Evolutionary conservation across 2,888 invertebrate genomes (phyloP).

Genomic region (Plutella xylostella): DNA sequence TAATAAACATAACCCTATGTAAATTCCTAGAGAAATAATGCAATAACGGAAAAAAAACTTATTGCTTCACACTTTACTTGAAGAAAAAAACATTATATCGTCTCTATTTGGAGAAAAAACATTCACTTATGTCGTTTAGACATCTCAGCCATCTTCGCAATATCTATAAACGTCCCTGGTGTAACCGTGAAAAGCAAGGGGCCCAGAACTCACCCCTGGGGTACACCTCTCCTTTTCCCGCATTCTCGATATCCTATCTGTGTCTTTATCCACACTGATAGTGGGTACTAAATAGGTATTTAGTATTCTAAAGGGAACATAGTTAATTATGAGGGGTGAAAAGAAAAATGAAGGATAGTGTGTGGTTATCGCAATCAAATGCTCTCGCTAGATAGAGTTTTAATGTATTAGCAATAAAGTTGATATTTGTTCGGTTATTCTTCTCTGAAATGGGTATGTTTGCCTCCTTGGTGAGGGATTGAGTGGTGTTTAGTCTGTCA

Average conservation of each 20-base stretch:
- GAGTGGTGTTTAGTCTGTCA: constrained; percentile 32
- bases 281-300: constrained; percentile 64
- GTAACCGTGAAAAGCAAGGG: constrained; percentile 42
- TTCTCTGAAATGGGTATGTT: constrained; percentile 4
- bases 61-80: too few species aligned
- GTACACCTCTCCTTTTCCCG: constrained; percentile 27
- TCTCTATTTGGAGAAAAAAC: too few species aligned
- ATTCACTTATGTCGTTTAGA: constrained; percentile 20
- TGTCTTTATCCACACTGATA: constrained; percentile 34
- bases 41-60: neutral
- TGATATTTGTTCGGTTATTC: too few species aligned
- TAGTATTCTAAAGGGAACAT: constrained; percentile 65
- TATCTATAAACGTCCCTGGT: constrained; percentile 33
- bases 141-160: constrained; percentile 23
- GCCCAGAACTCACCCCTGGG: constrained; percentile 35
- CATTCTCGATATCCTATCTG: constrained; percentile 14
- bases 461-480: constrained; percentile 20
- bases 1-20: too few species aligned
- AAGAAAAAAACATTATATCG: constrained; percentile 45
- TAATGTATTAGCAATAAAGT: constrained; percentile 13
- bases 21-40: too few species aligned
- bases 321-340: constrained; percentile 62
- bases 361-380: constrained; percentile 9
- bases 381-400: constrained; percentile 7
- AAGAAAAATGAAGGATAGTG: constrained; percentile 45